These are phyloP conservation scores for Potamarius usumacintae DNA, from an alignment of 2,113 vertebrate species.

Conservation along the genomic window DNA sequence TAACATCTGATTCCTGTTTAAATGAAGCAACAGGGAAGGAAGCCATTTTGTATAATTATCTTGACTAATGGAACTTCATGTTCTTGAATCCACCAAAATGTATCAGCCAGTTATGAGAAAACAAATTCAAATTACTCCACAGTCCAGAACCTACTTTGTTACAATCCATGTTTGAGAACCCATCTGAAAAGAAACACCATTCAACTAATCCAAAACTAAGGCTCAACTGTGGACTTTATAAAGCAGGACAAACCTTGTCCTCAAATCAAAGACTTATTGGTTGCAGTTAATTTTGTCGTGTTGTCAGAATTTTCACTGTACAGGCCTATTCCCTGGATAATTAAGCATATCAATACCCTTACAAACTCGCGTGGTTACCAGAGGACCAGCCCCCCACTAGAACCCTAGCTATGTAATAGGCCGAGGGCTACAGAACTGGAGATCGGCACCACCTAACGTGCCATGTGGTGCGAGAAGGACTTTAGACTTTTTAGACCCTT, in stretches of 20 bases:
- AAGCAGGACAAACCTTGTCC: not conserved
- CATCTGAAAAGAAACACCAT: not conserved
- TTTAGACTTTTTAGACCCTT: too few species aligned
- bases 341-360: not conserved
- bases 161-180: not conserved
- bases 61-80: not conserved
- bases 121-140: not conserved
- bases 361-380: too few species aligned
- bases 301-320: not conserved
- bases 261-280: not conserved
- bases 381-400: too few species aligned
- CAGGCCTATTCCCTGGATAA: not conserved
- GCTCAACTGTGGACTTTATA: not conserved
- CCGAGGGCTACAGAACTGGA: too few species aligned
- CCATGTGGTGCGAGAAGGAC: too few species aligned
- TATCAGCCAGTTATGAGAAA: not conserved
- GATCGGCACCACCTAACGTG: too few species aligned
- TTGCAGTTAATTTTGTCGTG: not conserved
- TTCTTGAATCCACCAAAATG: not conserved
- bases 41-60: not conserved
- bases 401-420: too few species aligned
- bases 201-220: not conserved
- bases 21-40: not conserved
- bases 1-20: not conserved
- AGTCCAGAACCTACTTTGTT: not conserved